Evolutionary conservation across 92 coral and sea anemone genomes (phyloP), one percentile per base, ranked within the genome.

Genomic region (Umimayanthus chanpuru): DNA sequence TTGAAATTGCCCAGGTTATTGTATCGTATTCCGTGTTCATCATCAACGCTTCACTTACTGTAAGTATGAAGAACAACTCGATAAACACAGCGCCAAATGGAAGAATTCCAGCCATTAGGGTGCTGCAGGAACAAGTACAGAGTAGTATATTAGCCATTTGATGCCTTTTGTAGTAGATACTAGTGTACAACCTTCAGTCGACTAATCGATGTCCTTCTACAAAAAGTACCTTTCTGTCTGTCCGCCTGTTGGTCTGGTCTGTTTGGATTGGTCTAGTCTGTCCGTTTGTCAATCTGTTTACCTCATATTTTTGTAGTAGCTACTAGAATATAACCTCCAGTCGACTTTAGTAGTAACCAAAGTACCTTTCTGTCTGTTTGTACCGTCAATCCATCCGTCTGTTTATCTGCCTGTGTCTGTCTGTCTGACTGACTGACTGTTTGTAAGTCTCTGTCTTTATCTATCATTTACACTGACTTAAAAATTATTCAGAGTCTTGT

Each of bases 31-130:
- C 18, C 0, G n/a, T 9, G 75, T 9, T 21, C 29, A 5, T 28
- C 7, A 15, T 32, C 6, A 53, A 18, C 20, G 58, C 79, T 23
- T 41, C 64, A 96, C 98, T 94, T 91, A 96, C 99, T 71, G 98
- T 93, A 73, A 97, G 89, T 79, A 97, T 97, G 86, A 97, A 97
- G 96, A 97, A 97, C 75, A 97, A 94, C 61, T 97, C 99, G 81
- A 97, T 97, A 85, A 97, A 97, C 77, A 97, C 98, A 30, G 99
- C 99, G 58, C 99, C 99, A 94, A 97, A 97, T 41, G 99, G 99
- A 44, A 97, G 93, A 82, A 97, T 94, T 44, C 99, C 99, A 55
- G 99, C 95, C 94, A 97, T 89, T 38, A 97, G 94, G 74, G 92
- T 92, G 85, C 99, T 97, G 92, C 4, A 85, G 72, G 47, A 0